A percentile compares a stretch with the other conserved stretches of the same genome.
Evolutionary conservation across 1,140 invertebrate species (phyloP).

Genomic region (Drosophila arawakana): DNA sequence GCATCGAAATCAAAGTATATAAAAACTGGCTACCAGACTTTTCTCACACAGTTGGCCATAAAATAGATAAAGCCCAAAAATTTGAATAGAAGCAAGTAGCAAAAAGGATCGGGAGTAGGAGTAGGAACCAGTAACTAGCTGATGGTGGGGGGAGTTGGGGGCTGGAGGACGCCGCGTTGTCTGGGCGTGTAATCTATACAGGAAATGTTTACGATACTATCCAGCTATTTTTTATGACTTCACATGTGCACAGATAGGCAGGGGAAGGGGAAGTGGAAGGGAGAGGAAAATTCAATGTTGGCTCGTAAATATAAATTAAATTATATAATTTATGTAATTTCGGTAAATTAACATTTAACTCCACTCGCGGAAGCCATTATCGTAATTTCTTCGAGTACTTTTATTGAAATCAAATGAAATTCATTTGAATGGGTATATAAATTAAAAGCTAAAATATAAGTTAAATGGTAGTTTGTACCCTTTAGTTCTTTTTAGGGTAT

Average conservation of each 20-base stretch:
- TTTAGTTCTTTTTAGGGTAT: background rate
- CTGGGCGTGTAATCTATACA: constrained; percentile 61
- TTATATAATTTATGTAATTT: constrained; percentile 80
- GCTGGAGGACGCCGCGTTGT: constrained; percentile 58
- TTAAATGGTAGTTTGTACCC: too few species aligned
- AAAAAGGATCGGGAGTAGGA: background rate
- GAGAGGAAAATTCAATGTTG: constrained; percentile 6
- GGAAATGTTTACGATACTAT: constrained; percentile 72
- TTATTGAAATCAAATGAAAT: constrained; percentile 61
- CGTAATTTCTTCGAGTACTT: constrained; percentile 60
- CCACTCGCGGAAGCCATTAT: constrained; percentile 71
- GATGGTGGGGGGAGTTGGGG: constrained; percentile 9
- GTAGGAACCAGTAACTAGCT: background rate
- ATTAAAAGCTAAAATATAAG: background rate
- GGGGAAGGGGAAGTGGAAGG: background rate
- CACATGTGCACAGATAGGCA: constrained; percentile 1
- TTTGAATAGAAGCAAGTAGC: constrained; percentile 63
- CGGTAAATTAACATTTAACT: constrained; percentile 69
- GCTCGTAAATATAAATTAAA: constrained; percentile 77
- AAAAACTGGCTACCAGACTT: constrained; percentile 60
- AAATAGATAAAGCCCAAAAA: constrained; percentile 75
- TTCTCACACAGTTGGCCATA: constrained; percentile 71
- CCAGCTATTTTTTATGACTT: constrained; percentile 61
- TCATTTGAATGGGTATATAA: constrained; percentile 21
- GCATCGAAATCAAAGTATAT: constrained; percentile 75